Percentiles rank a stretch among this genome's conserved stretches.
phyloP scores from a whole-genome alignment of 2,113 vertebrate species.

The Hydrolagus affinis region DNA sequence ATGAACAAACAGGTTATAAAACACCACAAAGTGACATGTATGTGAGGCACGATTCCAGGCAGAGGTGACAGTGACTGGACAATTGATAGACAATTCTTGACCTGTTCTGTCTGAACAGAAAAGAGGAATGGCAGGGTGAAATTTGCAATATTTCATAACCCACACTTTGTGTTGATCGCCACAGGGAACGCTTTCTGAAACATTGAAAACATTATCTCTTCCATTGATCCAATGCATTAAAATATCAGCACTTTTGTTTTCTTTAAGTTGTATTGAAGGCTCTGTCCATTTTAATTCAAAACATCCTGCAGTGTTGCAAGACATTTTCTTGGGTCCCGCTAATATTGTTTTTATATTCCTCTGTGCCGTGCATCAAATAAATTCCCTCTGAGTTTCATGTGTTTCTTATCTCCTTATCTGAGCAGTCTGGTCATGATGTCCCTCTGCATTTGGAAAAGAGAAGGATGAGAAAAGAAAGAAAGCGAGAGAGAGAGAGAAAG shows the following conservation, averaged over 20 bases:
- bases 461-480: no score
- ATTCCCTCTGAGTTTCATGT: constrained; percentile 25
- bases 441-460: neutral
- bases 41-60: neutral
- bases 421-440: constrained; percentile 22
- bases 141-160: no score
- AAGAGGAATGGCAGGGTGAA: neutral
- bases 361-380: constrained; percentile 26
- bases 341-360: constrained; percentile 28
- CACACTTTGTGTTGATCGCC: no score
- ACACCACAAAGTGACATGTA: no score
- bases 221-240: neutral
- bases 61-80: neutral
- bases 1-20: no score
- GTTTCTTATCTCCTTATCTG: constrained; percentile 27
- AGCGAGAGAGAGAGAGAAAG: neutral
- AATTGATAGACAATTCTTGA: neutral
- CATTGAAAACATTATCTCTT: no score
- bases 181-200: no score
- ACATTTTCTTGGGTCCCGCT: constrained; percentile 20
- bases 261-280: neutral
- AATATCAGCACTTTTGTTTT: neutral
- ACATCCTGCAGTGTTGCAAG: constrained; percentile 1
- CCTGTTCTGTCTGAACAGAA: neutral
- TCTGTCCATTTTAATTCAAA: constrained; percentile 14